Evolutionary conservation across 2,888 invertebrate genomes (phyloP).

Genomic region (Leptinotarsa haldemani): DNA sequence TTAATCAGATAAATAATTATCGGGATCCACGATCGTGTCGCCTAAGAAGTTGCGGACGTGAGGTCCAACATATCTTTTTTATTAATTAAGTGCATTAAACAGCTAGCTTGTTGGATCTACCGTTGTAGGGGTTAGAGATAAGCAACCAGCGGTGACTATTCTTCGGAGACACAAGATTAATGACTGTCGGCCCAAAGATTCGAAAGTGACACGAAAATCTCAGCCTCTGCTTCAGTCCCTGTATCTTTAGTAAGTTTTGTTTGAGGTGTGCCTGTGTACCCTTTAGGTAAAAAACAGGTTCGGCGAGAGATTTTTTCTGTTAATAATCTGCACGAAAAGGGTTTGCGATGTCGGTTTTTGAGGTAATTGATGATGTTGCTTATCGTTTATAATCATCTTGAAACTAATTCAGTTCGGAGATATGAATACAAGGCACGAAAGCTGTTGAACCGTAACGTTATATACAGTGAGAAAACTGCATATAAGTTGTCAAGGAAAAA

Average conservation of each 20-base stretch:
- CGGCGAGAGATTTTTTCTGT: slow-evolving; percentile 28
- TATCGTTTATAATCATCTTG: slow-evolving; percentile 11
- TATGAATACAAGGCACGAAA: slow-evolving; percentile 12
- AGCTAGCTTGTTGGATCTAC: slow-evolving; percentile 57
- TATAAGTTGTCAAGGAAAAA: too few species aligned
- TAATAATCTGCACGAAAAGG: slow-evolving; percentile 34
- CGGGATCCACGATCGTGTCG: slow-evolving; percentile 43
- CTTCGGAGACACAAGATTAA: slow-evolving; percentile 64
- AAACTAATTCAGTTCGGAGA: slow-evolving; percentile 9
- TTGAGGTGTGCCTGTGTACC: slow-evolving; percentile 57
- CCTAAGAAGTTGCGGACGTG: slow-evolving; percentile 47
- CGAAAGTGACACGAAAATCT: slow-evolving; percentile 68
- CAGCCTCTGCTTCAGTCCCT: slow-evolving; percentile 63
- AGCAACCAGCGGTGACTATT: slow-evolving; percentile 57
- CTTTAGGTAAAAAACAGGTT: slow-evolving; percentile 53
- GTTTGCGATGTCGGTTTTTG: slow-evolving; percentile 28
- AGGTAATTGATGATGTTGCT: slow-evolving; percentile 22
- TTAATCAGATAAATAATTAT: slow-evolving; percentile 37
- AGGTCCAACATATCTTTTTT: slow-evolving; percentile 58
- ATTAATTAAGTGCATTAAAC: slow-evolving; percentile 62
- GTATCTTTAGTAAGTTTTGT: slow-evolving; percentile 63
- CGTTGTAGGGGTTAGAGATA: slow-evolving; percentile 56
- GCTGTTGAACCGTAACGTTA: background rate
- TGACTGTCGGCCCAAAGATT: slow-evolving; percentile 65
- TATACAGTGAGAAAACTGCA: background rate